Base-by-base conservation (phyloP, 1,140 invertebrate genomes). In the Ips typographus region DNA sequence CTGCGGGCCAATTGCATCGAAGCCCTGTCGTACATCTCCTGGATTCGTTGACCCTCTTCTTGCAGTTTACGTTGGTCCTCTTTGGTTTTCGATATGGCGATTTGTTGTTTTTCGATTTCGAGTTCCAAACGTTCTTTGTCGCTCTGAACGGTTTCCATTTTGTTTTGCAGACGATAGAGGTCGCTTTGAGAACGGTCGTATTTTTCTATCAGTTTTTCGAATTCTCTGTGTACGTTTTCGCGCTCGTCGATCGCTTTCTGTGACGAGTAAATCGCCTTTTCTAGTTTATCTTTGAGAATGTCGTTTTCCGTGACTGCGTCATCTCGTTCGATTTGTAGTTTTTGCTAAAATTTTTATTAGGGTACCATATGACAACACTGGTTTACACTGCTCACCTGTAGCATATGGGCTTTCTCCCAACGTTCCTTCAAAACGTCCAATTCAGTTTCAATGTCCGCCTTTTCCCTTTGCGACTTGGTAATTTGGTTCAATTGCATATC, bases 161-260 rank as follows among this genome's bases (percentile, higher is more conserved):
- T 91, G 64, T 92, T 93, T 79, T 95, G 93, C 41, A 95, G 80
- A 49, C 94, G 87, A 78, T 93, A 95, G 42, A 94, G 86, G 79
- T 96, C 94, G 75, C 90, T 93, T 80, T 96, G 93, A 1, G 90
- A 89, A 75, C 93, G 91, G 82, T 96, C 94, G 80, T 94, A 94
- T 85, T 96, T 96, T 82, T 96, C 94, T 73, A 94, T 82, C 81
- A 95, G 88, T 82, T 94, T 92, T 76, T 96, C 94, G 78, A 94
- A 91, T 82, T 97, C 94, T 81, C 93, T 93, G 82, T 92, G 91
- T 44, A 90, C 88, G 58, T 85, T 89, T 75, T 96, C 94, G 75
- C 93, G 91, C 75, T 96, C 94, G 75, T 96, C 94, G 66, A 93
- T 85, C 0, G 90, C 87, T 81, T 94, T 94, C 76, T 89, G 88